Conservation (phyloP, 1,140 invertebrate species). For the Tachypleus tridentatus region DNA sequence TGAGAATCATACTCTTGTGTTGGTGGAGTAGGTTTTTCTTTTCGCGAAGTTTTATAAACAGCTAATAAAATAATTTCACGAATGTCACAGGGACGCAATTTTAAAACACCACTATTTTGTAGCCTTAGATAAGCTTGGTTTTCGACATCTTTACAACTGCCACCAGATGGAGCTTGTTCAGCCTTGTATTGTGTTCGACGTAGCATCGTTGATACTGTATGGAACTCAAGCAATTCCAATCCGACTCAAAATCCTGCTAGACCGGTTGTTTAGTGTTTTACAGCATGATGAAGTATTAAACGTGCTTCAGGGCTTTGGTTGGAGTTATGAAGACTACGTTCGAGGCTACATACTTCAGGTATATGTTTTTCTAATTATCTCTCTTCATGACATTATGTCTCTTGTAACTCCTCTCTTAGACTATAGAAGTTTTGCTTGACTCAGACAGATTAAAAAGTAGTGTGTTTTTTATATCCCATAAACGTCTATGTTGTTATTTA, state of each 20-base stretch:
- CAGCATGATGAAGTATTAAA: constrained; percentile 63
- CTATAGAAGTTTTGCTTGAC: too few species aligned
- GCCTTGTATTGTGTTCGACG: constrained; percentile 53
- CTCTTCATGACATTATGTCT: too few species aligned
- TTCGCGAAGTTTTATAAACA: too few species aligned
- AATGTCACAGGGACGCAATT: too few species aligned
- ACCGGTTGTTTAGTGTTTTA: constrained; percentile 63
- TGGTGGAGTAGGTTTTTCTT: too few species aligned
- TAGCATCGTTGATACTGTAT: constrained; percentile 70
- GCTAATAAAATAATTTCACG: too few species aligned
- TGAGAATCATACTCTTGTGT: too few species aligned
- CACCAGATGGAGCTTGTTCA: constrained; percentile 18
- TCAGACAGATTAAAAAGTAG: too few species aligned
- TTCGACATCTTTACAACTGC: constrained; percentile 16
- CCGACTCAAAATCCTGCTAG: constrained; percentile 67
- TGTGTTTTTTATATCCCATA: too few species aligned
- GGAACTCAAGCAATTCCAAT: constrained; percentile 71
- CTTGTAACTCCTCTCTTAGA: too few species aligned
- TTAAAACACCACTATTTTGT: background rate
- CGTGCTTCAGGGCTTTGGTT: constrained; percentile 69
- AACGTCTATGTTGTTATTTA: too few species aligned
- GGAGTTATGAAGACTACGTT: constrained; percentile 71
- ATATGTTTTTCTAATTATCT: constrained; percentile 25
- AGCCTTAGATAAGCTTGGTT: constrained; percentile 18
- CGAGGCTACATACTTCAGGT: constrained; percentile 76